phyloP scores from a whole-genome alignment of 2,797 vertebrate species.

The Hypotaenidia okinawae region DNA sequence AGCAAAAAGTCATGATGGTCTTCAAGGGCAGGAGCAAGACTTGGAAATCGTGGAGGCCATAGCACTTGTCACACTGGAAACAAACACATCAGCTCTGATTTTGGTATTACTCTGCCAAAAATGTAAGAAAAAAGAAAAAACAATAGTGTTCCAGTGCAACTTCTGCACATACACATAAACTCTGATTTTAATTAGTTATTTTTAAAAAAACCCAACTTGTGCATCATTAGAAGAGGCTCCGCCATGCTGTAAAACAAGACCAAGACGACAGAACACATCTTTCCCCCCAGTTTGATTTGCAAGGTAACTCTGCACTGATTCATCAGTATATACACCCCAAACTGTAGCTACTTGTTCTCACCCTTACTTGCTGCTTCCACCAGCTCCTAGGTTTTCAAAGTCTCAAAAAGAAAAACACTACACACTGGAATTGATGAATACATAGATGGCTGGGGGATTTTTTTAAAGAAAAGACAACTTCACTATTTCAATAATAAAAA shows the following conservation, averaged over 20 bases:
- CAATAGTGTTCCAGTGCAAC: fast-evolving
- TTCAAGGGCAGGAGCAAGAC: neutral
- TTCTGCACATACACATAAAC: neutral
- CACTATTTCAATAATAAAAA: neutral
- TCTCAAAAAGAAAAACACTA: neutral
- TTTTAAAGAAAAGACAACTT: neutral
- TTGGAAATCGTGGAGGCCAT: neutral
- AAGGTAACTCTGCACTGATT: neutral
- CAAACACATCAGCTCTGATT: neutral
- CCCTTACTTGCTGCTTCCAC: neutral
- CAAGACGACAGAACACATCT: neutral
- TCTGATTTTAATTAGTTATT: neutral
- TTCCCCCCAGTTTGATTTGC: neutral
- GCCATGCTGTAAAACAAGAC: fast-evolving
- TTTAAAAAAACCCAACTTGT: fast-evolving
- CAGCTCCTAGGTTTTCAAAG: neutral
- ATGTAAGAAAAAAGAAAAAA: neutral
- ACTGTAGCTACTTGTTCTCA: neutral
- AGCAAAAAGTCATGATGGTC: neutral
- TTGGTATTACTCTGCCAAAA: neutral
- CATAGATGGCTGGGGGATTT: neutral
- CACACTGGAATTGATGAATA: neutral
- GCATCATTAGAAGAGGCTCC: neutral
- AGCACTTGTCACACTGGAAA: neutral
- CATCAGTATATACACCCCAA: fast-evolving